These are phyloP conservation scores for Ormyrus thymus DNA, from an alignment of 2,888 invertebrate genomes.

Conservation along the genomic window DNA sequence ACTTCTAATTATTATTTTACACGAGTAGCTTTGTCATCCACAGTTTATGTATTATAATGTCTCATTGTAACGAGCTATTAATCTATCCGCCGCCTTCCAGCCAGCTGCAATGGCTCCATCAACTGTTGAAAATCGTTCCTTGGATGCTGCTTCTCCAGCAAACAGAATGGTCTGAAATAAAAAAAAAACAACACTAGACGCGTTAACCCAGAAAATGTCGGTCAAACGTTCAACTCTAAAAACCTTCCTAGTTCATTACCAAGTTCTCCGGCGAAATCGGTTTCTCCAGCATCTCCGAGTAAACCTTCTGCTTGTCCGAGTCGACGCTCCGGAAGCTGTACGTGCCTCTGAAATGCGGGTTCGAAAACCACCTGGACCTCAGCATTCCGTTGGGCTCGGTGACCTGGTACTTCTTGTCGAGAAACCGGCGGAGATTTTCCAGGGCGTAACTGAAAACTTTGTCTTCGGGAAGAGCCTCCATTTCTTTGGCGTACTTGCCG, in stretches of 20 bases:
- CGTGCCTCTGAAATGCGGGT: conserved; percentile 83
- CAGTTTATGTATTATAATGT: not conserved
- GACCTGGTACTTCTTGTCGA: conserved; percentile 74
- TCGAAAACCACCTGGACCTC: conserved; percentile 83
- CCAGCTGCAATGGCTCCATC: conserved; percentile 85
- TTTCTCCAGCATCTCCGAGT: conserved; percentile 76
- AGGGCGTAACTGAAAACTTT: conserved; percentile 75
- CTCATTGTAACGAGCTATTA: conserved; percentile 29
- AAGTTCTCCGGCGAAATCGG: conserved; percentile 70
- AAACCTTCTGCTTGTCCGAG: conserved; percentile 75
- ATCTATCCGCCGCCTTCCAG: conserved; percentile 79
- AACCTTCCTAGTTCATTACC: not conserved
- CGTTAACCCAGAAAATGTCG: not conserved
- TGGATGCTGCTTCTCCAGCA: conserved; percentile 81
- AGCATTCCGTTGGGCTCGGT: conserved; percentile 75
- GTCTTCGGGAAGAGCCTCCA: conserved; percentile 79
- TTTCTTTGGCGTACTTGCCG: conserved; percentile 78
- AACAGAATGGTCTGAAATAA: conserved; percentile 77
- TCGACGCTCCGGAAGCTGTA: conserved; percentile 80
- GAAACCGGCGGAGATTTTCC: conserved; percentile 76
- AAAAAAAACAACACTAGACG: not conserved
- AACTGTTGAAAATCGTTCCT: conserved; percentile 79
- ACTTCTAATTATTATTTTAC: too few relatives aligned
- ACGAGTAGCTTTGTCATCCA: not conserved
- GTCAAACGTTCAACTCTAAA: too few relatives aligned